Evolutionary conservation across 1,140 invertebrate genomes (phyloP), one percentile per base, ranked within the genome.

Genomic region (Arctopsyche grandis): DNA sequence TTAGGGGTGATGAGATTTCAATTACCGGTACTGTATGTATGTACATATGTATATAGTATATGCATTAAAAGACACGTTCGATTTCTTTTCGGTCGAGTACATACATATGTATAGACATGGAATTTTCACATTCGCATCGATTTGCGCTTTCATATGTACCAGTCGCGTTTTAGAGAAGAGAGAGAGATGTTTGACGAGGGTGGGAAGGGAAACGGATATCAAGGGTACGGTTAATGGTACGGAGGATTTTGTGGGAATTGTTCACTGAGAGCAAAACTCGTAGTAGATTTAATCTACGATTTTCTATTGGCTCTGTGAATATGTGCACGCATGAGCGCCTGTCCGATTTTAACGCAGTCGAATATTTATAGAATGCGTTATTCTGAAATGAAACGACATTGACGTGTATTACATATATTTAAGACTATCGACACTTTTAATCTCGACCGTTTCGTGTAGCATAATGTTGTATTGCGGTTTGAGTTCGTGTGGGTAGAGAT

Each of bases 171-270:
- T 66, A 66, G 63, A 66, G 26, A 26, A 66, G 63, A 66, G 63
- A 66, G 24, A 66, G 63, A 66, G 63, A 66, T 26, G 63, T 66
- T 66, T 66, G 63, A 66, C 21, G 63, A 66, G 63, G 63, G 63
- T 66, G 63, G 21, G 63, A 66, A 66, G 21, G 63, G 63, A 66
- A 66, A 29, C 63, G 63, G 63, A 66, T 66, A 66, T 66, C 63
- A 66, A 66, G 63, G 63, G 63, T 66, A 66, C 63, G 63, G 21
- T 66, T 66, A 66, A 66, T 66, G 63, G 63, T 66, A 66, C 63
- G 63, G 0, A 66, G 63, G 63, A 66, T 66, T 66, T 66, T 66
- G 63, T 22, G 22, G 24, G 63, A 24, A 66, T 66, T 66, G 63
- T 66, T 66, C 63, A 29, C 22, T 22, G 63, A 66, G 24, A 66